These are phyloP conservation scores for Pristis pectinata DNA, from an alignment of 2,797 vertebrate genomes.

Conservation along the genomic window DNA sequence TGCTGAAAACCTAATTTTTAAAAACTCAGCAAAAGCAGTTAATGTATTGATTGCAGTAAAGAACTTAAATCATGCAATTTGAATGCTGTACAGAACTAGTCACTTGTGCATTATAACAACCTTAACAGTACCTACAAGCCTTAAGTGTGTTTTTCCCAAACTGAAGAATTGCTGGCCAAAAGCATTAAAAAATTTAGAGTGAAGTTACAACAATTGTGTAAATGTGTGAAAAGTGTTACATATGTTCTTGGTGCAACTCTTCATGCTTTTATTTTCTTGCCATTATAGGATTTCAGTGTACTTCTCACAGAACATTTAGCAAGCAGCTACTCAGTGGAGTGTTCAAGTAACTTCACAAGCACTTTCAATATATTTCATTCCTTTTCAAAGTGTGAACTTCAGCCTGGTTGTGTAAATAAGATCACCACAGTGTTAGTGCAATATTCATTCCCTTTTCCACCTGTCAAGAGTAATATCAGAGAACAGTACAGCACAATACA, in stretches of 20 bases:
- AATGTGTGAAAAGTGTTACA: neutral
- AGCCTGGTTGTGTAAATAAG: neutral
- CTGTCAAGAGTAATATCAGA: neutral
- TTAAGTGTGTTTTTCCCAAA: neutral
- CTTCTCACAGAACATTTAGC: neutral
- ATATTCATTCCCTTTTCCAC: neutral
- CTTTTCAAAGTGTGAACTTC: neutral
- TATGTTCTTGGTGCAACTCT: neutral
- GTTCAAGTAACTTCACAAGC: neutral
- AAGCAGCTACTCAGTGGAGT: neutral
- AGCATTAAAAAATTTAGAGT: neutral
- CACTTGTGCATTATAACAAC: neutral
- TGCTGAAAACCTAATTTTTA: neutral
- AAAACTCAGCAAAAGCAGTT: neutral
- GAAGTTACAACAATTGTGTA: neutral
- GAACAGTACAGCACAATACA: too few relatives aligned
- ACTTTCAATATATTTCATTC: neutral
- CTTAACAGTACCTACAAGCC: neutral
- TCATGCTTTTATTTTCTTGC: neutral
- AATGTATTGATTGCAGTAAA: constrained; percentile 18
- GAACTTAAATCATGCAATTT: neutral
- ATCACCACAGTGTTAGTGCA: neutral
- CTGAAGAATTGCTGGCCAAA: neutral
- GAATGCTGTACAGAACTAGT: neutral
- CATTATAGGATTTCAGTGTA: neutral